phyloP scores from a whole-genome alignment of 2,113 vertebrate genomes.

The Gallinago paraguaiae region DNA sequence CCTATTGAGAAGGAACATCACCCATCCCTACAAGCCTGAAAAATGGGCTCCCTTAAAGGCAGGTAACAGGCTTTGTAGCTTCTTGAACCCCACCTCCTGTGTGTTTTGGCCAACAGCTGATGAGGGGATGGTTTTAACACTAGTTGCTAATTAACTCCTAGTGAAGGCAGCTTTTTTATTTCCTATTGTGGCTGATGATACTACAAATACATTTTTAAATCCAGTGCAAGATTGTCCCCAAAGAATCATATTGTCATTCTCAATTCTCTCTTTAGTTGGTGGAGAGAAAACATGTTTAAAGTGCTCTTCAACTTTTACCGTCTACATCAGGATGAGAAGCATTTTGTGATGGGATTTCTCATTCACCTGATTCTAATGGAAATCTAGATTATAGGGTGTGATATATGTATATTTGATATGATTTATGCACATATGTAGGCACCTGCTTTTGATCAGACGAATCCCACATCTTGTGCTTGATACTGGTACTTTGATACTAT shows the following conservation, averaged over 20 bases:
- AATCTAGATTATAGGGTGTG: not conserved
- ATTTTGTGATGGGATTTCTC: not conserved
- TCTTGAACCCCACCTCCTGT: not conserved
- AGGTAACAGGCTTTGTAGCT: accelerated
- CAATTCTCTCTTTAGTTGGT: too few relatives aligned
- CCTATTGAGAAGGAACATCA: not conserved
- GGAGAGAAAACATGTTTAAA: not conserved
- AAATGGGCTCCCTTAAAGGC: accelerated
- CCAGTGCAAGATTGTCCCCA: accelerated
- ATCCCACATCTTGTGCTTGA: not conserved
- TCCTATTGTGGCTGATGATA: not conserved
- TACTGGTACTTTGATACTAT: not conserved
- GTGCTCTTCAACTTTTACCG: accelerated
- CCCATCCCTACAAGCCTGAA: not conserved
- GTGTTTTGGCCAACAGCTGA: not conserved
- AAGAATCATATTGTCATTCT: not conserved
- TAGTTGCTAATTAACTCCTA: not conserved
- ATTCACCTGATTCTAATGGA: not conserved
- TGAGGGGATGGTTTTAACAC: not conserved
- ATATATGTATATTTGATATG: not conserved
- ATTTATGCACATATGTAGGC: not conserved
- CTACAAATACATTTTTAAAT: not conserved
- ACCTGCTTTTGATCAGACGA: not conserved
- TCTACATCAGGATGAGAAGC: not conserved
- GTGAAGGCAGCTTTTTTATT: not conserved